Evolutionary conservation across 2,888 invertebrate species (phyloP).

Genomic region (Actias luna): DNA sequence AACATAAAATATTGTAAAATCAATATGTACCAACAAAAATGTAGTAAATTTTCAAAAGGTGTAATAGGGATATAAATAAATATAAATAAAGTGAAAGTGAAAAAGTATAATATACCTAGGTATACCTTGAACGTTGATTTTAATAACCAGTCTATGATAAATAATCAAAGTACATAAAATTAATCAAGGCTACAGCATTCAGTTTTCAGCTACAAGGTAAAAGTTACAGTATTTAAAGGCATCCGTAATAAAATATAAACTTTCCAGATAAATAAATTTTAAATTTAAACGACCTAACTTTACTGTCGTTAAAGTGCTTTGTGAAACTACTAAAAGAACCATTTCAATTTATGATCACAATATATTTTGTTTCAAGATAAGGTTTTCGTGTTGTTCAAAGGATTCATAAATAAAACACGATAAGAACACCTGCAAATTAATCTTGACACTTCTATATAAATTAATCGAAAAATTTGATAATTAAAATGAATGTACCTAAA

Average conservation of each 20-base stretch:
- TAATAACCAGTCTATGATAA: too few relatives aligned
- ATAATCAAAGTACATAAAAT: too few relatives aligned
- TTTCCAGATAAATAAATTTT: not conserved
- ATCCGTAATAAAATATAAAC: not conserved
- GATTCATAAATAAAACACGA: conserved; percentile 2
- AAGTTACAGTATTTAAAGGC: not conserved
- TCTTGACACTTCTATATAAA: not conserved
- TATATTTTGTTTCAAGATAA: conserved; percentile 6
- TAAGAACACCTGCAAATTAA: conserved; percentile 9
- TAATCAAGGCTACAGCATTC: too few relatives aligned
- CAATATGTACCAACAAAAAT: too few relatives aligned
- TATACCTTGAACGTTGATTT: too few relatives aligned
- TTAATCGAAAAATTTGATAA: not conserved
- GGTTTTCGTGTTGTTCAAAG: conserved; percentile 1
- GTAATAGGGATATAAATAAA: too few relatives aligned
- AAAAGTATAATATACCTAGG: too few relatives aligned
- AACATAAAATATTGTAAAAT: too few relatives aligned
- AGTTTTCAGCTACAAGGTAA: too few relatives aligned
- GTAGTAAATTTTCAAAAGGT: too few relatives aligned
- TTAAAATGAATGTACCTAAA: not conserved
- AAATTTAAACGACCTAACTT: not conserved
- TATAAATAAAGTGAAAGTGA: too few relatives aligned
- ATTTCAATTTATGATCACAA: not conserved
- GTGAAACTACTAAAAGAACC: not conserved
- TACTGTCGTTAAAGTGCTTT: not conserved